Percentiles rank a stretch among this genome's conserved stretches.
Evolutionary conservation across 2,888 invertebrate species (phyloP).

Genomic region (Ophion ventricosus): DNA sequence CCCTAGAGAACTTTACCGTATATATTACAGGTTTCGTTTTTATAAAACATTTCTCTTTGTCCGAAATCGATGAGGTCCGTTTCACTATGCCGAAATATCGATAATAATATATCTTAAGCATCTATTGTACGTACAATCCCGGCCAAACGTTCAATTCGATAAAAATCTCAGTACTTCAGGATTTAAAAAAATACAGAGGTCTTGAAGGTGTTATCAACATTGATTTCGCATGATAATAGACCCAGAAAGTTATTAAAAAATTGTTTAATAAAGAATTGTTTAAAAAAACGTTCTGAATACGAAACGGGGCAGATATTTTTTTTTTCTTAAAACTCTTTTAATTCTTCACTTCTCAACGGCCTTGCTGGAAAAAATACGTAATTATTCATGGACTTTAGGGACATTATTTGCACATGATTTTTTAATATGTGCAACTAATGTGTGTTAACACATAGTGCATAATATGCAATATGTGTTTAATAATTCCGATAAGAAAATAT

Average conservation of each 20-base stretch:
- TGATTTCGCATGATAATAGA: background rate
- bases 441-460: too few species aligned
- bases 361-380: background rate
- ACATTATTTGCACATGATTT: background rate
- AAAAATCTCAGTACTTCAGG: background rate
- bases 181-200: background rate
- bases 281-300: background rate
- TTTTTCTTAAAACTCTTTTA: background rate
- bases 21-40: conserved; percentile 32
- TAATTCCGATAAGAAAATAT: background rate
- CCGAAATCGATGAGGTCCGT: background rate
- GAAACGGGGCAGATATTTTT: background rate
- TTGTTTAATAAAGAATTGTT: background rate
- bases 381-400: background rate
- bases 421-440: too few species aligned
- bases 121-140: background rate
- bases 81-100: background rate
- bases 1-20: conserved; percentile 32
- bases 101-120: background rate
- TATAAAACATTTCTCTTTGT: conserved; percentile 22
- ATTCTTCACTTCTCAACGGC: background rate
- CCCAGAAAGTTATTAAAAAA: background rate
- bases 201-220: too few species aligned
- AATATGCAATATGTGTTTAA: too few species aligned
- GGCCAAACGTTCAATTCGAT: background rate